Evolutionary conservation across 2,888 invertebrate genomes (phyloP).

Genomic region (Spilosoma lubricipeda): DNA sequence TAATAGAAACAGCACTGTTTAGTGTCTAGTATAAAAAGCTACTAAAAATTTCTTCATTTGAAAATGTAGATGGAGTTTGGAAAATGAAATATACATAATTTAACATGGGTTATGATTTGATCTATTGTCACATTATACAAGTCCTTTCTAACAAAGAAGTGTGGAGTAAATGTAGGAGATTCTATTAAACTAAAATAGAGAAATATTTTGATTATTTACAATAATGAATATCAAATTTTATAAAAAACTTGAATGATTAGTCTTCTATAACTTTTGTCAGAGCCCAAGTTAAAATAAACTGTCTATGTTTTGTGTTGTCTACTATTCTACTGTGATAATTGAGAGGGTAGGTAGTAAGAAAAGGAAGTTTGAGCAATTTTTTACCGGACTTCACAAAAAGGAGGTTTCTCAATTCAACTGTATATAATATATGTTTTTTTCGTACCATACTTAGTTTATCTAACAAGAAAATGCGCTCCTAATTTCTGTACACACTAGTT

Average conservation of each 20-base stretch:
- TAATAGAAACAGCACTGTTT: background rate
- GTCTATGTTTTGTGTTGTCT: background rate
- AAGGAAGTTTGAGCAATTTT: too few relatives aligned
- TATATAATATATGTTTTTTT: too few relatives aligned
- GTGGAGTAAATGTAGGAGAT: background rate
- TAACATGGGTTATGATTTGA: background rate
- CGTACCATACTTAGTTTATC: too few relatives aligned
- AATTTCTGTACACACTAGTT: too few relatives aligned
- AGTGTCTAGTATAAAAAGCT: background rate
- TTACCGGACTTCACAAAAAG: too few relatives aligned
- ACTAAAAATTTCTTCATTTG: background rate
- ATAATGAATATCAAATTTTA: background rate
- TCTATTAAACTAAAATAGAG: background rate
- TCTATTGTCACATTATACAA: background rate
- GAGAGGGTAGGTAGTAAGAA: too few relatives aligned
- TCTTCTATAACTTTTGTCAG: background rate
- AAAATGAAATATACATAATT: background rate
- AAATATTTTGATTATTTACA: background rate
- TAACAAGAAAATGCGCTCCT: too few relatives aligned
- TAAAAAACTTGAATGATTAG: rapidly evolving
- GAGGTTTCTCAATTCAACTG: too few relatives aligned
- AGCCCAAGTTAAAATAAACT: background rate
- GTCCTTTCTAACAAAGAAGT: background rate
- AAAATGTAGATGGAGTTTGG: background rate
- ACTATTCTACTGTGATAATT: background rate